Evolutionary conservation across 2,797 vertebrate species (phyloP), one percentile per base, ranked within the genome.

Genomic region (Cetoscarus ocellatus): DNA sequence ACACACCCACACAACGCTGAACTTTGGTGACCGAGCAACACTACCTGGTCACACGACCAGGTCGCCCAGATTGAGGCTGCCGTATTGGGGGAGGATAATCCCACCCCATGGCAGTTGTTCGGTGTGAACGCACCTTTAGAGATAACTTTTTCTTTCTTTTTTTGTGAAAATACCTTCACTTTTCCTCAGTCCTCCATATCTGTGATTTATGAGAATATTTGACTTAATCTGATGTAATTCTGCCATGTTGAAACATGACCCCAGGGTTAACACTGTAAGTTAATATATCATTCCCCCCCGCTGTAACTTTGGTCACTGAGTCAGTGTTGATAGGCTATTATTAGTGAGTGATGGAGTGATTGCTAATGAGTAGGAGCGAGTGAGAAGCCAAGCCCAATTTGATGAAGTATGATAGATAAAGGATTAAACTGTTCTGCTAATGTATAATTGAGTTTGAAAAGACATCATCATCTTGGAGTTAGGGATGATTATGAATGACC

Each of bases 361-460:
- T 89, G 86, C 88, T 93, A 94, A 91, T 89, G 87, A 93, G 88
- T 66, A 84, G 84, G 84, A 86, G 65, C 83, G 78, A 86, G 72
- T 85, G 73, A 54, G 80, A 81, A 85, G 88, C 85, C 75, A 88
- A 86, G 78, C 70, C 84, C 69, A 49, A 77, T 67, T 84, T 92
- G 92, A 94, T 94, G 88, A 93, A 92, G 89, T 93, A 90, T 92
- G 88, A 91, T 92, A 92, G 90, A 93, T 93, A 91, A 93, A 90
- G 86, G 79, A 82, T 85, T 83, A 91, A 90, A 92, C 86, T 84
- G 84, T 85, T 82, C 83, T 48, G 67, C 82, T 92, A 91, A 92
- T 92, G 88, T 91, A 86, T 92, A 92, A 93, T 92, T 91, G 90
- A 90, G 91, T 93, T 88, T 92, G 89, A 93, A 94, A 90, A 93